Evolutionary conservation across 2,888 invertebrate species (phyloP), one percentile per base, ranked within the genome.

Genomic region (Ellobium chinense): DNA sequence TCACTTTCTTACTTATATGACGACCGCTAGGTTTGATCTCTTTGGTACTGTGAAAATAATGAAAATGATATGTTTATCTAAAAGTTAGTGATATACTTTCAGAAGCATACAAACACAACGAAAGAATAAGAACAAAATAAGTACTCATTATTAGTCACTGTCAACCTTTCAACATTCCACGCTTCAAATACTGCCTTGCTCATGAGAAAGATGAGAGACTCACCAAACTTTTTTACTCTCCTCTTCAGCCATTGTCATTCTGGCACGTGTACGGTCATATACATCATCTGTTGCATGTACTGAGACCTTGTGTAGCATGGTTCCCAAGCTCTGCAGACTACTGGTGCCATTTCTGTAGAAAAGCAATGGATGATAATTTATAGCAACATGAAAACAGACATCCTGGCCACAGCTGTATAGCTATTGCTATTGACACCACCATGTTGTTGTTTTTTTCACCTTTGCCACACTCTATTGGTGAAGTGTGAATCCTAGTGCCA

Each of bases 201-300:
- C n/a, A n/a, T n/a, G n/a, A n/a, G n/a, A n/a, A n/a, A n/a, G n/a
- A n/a, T n/a, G 21, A 39, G 21, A 65, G 46, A 83, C 93, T 93
- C 92, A 97, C 97, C 96, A 97, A 94, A 97, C 97, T 93, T 97
- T 97, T 94, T 97, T 97, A 94, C 96, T 97, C 93, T 98, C 97
- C 93, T 97, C 97, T 87, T 96, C 97, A 91, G 96, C 92, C 78
- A 89, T 95, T 91, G 97, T 97, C 97, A 98, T 97, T 91, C 97
- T 96, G 93, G 96, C 96, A 94, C 96, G 95, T 87, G 98, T 98
- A 89, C 96, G 96, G 94, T 97, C 97, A 94, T 98, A 98, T 82
- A 97, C 97, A 94, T 98, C 98, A 92, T 98, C 98, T 91, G 97
- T 98, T 90, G 98, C 98, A 93, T 96, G 97, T 89, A 98, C 96